Base-by-base conservation (phyloP, 1,140 invertebrate species). In the Ooceraea biroi region DNA sequence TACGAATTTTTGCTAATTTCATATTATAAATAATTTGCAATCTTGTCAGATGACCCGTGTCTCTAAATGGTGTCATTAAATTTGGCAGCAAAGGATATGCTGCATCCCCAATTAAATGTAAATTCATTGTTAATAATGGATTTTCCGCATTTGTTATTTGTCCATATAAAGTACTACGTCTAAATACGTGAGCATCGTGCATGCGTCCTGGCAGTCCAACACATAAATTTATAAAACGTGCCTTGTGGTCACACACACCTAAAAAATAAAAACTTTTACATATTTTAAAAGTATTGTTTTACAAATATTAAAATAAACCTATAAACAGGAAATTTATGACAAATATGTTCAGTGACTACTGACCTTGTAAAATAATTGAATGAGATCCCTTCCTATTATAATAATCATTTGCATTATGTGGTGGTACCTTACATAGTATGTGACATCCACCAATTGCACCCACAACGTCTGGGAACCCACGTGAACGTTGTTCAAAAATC, bases 361-460 rank as follows among this genome's bases (percentile, higher is more conserved):
- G n/a, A 68, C 44, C 44, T 5, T 68, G 65, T 3, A 68, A 10
- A 52, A 71, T 55, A 68, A 68, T 68, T 17, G 65, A 68, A 27
- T 68, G 44, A 27, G 48, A 68, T 2, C 22, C 65, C 12, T 68
- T 68, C 17, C 44, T 27, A 55, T 68, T 68, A 50, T 68, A 68
- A 68, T 27, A 68, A 27, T 68, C 65, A 27, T 14, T 46, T 1
- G 65, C 22, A 68, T 68, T 68, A 48, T 22, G n/a, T 27, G 17
- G 7, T 1, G 65, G 65, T 46, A 48, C 19, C 22, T 68, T 68
- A 12, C 44, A 46, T 4, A 19, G 10, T 3, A 65, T 65, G 14
- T 65, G 19, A 46, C 61, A 65, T 11, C 61, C 61, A 65, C 44
- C 61, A 44, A 65, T 65, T 1, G 61, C 61, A 0, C 36, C 22